Evolutionary conservation across 2,888 invertebrate genomes (phyloP).

Genomic region (Epistrophella euchroma): DNA sequence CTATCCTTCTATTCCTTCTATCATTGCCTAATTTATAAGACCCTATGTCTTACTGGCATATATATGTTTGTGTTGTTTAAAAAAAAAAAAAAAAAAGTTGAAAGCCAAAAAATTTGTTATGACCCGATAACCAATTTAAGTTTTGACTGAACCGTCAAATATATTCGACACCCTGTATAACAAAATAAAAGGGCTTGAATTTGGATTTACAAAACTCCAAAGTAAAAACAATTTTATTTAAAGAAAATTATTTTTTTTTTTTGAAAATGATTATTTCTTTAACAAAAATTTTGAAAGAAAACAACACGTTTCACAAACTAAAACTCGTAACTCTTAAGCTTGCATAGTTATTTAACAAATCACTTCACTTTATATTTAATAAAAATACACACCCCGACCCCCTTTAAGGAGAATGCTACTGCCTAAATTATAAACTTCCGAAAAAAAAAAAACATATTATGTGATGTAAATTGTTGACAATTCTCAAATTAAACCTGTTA

Average conservation of each 20-base stretch:
- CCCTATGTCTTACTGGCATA: too few relatives aligned
- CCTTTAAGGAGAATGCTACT: constrained; percentile 10
- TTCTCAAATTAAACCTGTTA: constrained; percentile 2
- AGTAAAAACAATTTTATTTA: too few relatives aligned
- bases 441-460: background rate
- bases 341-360: constrained; percentile 6
- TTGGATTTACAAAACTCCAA: background rate
- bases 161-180: too few relatives aligned
- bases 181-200: background rate
- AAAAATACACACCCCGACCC: background rate
- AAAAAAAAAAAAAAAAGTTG: too few relatives aligned
- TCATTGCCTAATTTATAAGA: too few relatives aligned
- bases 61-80: too few relatives aligned
- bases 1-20: too few relatives aligned
- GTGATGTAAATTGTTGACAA: constrained; percentile 59
- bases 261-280: background rate
- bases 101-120: too few relatives aligned
- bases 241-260: background rate
- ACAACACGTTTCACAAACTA: constrained; percentile 17
- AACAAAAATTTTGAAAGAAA: background rate
- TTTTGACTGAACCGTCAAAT: too few relatives aligned
- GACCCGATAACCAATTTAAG: too few relatives aligned
- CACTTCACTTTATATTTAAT: background rate
- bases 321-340: constrained; percentile 43
- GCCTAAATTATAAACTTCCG: background rate